A percentile compares a stretch with the other conserved stretches of the same genome.
phyloP scores from a whole-genome alignment of 2,888 invertebrate species.

The Idaea aversata region DNA sequence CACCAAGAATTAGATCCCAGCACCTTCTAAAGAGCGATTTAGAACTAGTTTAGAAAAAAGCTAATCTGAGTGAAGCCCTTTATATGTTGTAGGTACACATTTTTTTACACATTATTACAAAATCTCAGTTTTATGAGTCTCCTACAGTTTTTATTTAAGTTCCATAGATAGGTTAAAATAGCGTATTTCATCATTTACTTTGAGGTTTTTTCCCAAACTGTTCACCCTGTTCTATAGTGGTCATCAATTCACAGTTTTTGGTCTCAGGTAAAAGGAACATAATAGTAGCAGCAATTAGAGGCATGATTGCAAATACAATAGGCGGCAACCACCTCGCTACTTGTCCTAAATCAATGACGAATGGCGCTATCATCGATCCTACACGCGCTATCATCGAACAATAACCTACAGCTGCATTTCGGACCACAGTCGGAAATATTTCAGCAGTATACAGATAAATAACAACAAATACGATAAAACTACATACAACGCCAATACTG shows the following conservation, averaged over 20 bases:
- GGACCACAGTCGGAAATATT: conserved; percentile 92
- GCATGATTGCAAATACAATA: conserved; percentile 84
- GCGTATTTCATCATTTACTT: background rate
- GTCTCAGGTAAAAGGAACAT: conserved; percentile 88
- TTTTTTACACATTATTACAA: no score
- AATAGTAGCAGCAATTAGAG: conserved; percentile 79
- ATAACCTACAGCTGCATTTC: conserved; percentile 92
- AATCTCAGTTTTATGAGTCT: no score
- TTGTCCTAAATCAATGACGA: conserved; percentile 82
- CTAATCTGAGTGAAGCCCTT: no score
- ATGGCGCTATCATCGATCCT: conserved; percentile 92
- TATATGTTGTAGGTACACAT: no score
- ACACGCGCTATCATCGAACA: conserved; percentile 93
- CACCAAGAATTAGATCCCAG: no score
- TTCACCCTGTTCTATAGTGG: conserved; percentile 90
- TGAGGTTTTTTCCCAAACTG: conserved; percentile 58
- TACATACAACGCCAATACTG: conserved; percentile 87
- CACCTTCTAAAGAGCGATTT: no score
- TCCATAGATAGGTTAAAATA: no score
- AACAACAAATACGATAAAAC: conserved; percentile 91
- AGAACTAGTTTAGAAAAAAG: no score
- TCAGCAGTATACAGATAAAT: conserved; percentile 93
- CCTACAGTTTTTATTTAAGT: no score
- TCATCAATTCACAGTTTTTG: conserved; percentile 86
- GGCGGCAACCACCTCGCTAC: conserved; percentile 83